Conservation (phyloP, 2,797 vertebrate species). For the Peromyscus attwateri region DNA sequence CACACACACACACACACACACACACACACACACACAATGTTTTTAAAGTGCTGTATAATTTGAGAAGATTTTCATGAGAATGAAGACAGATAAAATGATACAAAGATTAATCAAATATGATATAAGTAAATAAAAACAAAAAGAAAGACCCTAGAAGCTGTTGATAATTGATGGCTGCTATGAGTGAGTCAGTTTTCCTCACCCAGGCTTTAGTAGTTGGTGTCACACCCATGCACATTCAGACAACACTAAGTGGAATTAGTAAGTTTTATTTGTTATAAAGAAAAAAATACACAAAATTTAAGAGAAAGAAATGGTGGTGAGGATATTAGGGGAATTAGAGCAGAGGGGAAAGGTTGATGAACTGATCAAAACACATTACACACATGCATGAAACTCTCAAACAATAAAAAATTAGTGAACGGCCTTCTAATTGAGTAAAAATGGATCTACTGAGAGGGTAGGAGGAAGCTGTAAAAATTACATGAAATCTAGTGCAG, state of each 20-base stretch:
- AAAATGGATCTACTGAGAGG: conserved; percentile 1
- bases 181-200: not conserved
- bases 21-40: not conserved
- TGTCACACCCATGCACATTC: not conserved
- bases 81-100: conserved; percentile 4
- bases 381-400: not conserved
- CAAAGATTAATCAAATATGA: conserved; percentile 27
- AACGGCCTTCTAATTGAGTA: not conserved
- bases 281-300: not conserved
- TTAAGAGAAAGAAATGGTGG: not conserved
- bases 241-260: not conserved
- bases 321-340: not conserved
- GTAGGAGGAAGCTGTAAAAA: not conserved
- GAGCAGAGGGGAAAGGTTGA: not conserved
- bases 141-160: not conserved
- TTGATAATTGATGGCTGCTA: not conserved
- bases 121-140: not conserved
- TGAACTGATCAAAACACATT: not conserved
- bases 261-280: not conserved
- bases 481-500: not conserved
- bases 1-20: not conserved
- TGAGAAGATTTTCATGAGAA: conserved; percentile 7
- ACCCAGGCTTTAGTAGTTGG: not conserved
- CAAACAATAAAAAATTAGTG: not conserved
- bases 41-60: not conserved